These are phyloP conservation scores for Drosophila sucinea DNA, from an alignment of 1,140 invertebrate genomes.

Conservation along the genomic window DNA sequence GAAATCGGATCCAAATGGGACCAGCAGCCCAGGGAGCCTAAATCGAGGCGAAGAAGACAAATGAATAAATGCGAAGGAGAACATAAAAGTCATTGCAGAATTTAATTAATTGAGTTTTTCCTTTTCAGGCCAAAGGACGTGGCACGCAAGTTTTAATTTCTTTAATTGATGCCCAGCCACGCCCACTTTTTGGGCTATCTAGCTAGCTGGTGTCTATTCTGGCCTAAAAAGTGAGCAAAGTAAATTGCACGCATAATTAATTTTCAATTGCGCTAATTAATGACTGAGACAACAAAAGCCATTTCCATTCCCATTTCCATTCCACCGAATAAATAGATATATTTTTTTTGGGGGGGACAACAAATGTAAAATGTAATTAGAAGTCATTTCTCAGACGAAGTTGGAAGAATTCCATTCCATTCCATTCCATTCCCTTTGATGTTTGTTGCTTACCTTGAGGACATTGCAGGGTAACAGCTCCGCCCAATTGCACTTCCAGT, in stretches of 20 bases:
- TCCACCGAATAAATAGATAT: conserved; percentile 20
- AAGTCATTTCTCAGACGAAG: conserved; percentile 19
- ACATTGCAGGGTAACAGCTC: conserved; percentile 92
- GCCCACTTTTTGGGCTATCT: conserved; percentile 1
- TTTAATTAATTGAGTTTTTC: conserved; percentile 76
- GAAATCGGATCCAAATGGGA: conserved; percentile 84
- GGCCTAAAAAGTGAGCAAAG: conserved; percentile 64
- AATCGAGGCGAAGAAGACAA: conserved; percentile 17
- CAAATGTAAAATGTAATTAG: conserved; percentile 68
- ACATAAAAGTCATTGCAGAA: conserved; percentile 63
- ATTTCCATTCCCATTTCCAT: conserved; percentile 28
- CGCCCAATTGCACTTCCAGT: conserved; percentile 91
- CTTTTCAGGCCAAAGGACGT: background rate
- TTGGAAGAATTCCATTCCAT: background rate
- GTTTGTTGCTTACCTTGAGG: conserved; percentile 86
- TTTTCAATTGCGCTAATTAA: conserved; percentile 80
- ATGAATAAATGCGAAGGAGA: conserved; percentile 2
- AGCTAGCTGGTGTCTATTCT: conserved; percentile 30
- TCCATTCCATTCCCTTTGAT: conserved; percentile 37
- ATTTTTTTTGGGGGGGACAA: background rate
- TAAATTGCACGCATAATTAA: conserved; percentile 81
- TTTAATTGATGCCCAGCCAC: conserved; percentile 70
- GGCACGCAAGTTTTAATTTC: conserved; percentile 78
- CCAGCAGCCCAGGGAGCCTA: conserved; percentile 85
- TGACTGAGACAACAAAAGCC: conserved; percentile 37